Conservation (phyloP, 2,888 invertebrate genomes). For the Caenorhabditis sp. region DNA sequence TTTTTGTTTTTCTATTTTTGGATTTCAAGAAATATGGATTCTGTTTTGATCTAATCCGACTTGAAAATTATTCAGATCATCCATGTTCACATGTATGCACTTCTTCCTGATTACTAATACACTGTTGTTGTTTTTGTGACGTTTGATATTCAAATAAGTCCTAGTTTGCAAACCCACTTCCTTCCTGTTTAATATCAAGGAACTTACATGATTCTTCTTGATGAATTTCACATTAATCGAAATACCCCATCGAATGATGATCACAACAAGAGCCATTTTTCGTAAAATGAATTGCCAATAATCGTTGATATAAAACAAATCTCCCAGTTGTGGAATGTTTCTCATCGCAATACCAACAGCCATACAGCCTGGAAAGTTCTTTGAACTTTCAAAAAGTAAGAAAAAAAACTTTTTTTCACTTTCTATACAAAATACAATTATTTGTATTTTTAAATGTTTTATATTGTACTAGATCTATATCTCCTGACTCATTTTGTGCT, state of each 20-base stretch:
- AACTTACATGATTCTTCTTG: constrained; percentile 29
- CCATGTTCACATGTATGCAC: not conserved
- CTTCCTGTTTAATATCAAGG: not conserved
- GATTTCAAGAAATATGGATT: not conserved
- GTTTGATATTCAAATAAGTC: not conserved
- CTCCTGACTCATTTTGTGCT: too few relatives aligned
- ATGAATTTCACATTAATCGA: constrained; percentile 38
- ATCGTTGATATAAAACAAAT: constrained; percentile 36
- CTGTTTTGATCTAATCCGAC: not conserved
- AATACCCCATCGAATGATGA: constrained; percentile 48
- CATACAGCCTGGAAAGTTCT: constrained; percentile 32
- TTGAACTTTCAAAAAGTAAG: not conserved
- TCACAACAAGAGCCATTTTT: constrained; percentile 36
- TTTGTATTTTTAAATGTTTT: not conserved
- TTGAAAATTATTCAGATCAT: not conserved
- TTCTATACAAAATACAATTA: not conserved
- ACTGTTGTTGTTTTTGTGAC: not conserved
- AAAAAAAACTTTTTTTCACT: not conserved
- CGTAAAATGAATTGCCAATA: constrained; percentile 43
- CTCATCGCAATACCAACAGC: constrained; percentile 41
- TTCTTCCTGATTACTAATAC: not conserved
- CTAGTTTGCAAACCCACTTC: not conserved
- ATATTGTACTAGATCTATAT: not conserved
- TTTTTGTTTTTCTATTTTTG: too few relatives aligned
- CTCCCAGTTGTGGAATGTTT: constrained; percentile 34